Evolutionary conservation across 2,113 vertebrate genomes (phyloP), one percentile per base, ranked within the genome.

Genomic region (Microcebus tavaratra): DNA sequence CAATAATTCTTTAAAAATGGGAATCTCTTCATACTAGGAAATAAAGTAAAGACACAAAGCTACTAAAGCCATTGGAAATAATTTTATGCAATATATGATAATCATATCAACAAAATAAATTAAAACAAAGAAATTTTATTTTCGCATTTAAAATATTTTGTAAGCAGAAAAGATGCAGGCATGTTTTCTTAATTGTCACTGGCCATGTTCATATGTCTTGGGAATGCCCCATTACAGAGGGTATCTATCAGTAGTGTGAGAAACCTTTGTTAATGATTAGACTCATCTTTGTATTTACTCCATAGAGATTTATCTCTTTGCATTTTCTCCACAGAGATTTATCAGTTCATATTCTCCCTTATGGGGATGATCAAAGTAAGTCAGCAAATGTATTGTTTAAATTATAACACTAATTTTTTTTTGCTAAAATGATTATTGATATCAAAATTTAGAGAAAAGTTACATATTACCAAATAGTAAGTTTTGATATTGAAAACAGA

Each of bases 381-480:
- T 68, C 39, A 86, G 34, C 29, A 76, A 67, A 5, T 53, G 6
- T 13, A 67, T 5, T 53, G 78, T 89, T 75, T 0, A 42, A 86
- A 42, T 92, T 85, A 36, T 0, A 78, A 86, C 23, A 83, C 50
- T 25, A 68, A 68, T 59, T 72, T 98, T 97, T 98, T 89, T 98
- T 98, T 95, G 82, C 67, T 93, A 91, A 98, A 97, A 97, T 89
- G 82, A 98, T 97, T 96, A 97, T 96, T 95, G 87, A 97, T 81
- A 98, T 72, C 27, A 76, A 73, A 67, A 83, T 84, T 87, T 18
- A 92, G 1, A 76, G 67, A 96, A 98, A 98, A 93, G 68, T 95
- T 97, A 97, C 94, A 90, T 98, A 94, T 97, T 98, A 95, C 93
- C 95, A 98, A 98, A 97, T 83, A 96, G 88, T 97, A 96, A 79